phyloP scores from a whole-genome alignment of 1,140 invertebrate genomes.

The Drosophila carrolli region DNA sequence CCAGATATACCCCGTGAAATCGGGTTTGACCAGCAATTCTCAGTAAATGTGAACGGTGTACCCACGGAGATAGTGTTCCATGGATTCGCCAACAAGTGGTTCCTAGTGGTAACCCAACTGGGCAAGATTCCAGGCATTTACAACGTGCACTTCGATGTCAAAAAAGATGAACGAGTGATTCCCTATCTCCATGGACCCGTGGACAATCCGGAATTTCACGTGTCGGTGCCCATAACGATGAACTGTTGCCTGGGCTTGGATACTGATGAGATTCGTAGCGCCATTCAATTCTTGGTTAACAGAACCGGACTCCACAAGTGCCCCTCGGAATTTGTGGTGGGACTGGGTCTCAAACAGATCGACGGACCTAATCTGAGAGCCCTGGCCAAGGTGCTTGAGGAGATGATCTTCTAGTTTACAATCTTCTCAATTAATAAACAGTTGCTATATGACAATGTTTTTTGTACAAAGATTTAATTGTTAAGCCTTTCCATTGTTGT shows the following conservation, averaged over 20 bases:
- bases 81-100: conserved; percentile 70
- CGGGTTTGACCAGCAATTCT: conserved; percentile 72
- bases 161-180: conserved; percentile 33
- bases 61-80: conserved; percentile 76
- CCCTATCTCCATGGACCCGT: conserved; percentile 49
- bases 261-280: conserved; percentile 65
- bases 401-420: conserved; percentile 32
- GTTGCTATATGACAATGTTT: conserved; percentile 1
- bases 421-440: conserved; percentile 15
- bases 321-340: conserved; percentile 64
- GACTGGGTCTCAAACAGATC: conserved; percentile 63
- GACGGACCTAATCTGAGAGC: conserved; percentile 54
- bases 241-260: conserved; percentile 61
- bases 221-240: conserved; percentile 71
- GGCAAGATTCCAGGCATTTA: conserved; percentile 70
- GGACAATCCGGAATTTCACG: conserved; percentile 49
- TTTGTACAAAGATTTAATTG: not conserved
- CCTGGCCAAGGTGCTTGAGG: conserved; percentile 59
- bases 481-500: not conserved
- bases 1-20: conserved; percentile 1
- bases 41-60: conserved; percentile 51
- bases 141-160: conserved; percentile 67
- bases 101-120: conserved; percentile 73
- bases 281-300: conserved; percentile 76
- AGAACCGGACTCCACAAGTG: conserved; percentile 61